Evolutionary conservation across 2,888 invertebrate genomes (phyloP).

Genomic region (Altica lythri): DNA sequence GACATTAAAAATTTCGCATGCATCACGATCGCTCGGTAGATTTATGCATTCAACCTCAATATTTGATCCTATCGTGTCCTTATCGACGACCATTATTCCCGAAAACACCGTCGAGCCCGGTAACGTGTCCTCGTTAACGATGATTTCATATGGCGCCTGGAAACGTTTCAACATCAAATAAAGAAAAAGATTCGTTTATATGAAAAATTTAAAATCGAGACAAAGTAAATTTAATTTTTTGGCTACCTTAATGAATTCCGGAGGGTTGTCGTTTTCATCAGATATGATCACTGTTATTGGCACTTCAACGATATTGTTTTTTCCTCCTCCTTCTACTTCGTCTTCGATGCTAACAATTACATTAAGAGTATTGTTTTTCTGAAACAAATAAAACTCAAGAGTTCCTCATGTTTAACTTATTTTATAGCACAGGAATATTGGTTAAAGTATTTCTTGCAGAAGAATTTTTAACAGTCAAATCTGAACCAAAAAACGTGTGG

Average conservation of each 20-base stretch:
- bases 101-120: slow-evolving; percentile 74
- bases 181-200: no score
- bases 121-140: slow-evolving; percentile 76
- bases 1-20: slow-evolving; percentile 73
- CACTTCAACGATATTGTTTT: slow-evolving; percentile 73
- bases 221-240: not conserved
- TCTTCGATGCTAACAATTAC: slow-evolving; percentile 84
- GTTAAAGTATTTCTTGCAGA: no score
- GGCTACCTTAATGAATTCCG: slow-evolving; percentile 75
- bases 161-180: slow-evolving; percentile 39
- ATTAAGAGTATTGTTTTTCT: slow-evolving; percentile 78
- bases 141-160: slow-evolving; percentile 79
- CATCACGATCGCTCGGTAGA: slow-evolving; percentile 68
- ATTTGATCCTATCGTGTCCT: slow-evolving; percentile 79
- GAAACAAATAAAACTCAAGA: slow-evolving; percentile 52
- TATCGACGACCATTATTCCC: slow-evolving; percentile 76
- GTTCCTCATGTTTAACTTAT: no score
- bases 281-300: slow-evolving; percentile 82
- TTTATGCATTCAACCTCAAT: slow-evolving; percentile 73
- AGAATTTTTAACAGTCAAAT: no score
- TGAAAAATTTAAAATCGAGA: not conserved
- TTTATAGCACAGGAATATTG: no score
- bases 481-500: no score
- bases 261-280: slow-evolving; percentile 89
- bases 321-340: slow-evolving; percentile 65